Evolutionary conservation across 1,140 invertebrate genomes (phyloP).

Genomic region (Euura lappo): DNA sequence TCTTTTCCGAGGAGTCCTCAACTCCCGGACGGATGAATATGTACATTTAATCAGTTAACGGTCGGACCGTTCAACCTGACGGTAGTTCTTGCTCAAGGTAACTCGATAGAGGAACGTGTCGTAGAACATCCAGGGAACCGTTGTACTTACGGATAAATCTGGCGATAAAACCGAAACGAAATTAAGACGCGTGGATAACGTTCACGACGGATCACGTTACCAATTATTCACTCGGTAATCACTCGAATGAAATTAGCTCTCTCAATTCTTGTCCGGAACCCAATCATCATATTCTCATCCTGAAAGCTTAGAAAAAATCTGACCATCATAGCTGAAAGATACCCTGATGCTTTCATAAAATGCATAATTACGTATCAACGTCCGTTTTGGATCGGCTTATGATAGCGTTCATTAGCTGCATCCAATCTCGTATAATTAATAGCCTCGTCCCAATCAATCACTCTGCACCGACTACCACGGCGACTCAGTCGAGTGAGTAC

Average conservation of each 20-base stretch:
- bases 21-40: not conserved
- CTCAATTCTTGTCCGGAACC: no score
- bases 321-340: no score
- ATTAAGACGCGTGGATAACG: not conserved
- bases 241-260: not conserved
- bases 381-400: not conserved
- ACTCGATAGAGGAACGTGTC: not conserved
- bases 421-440: slow-evolving; percentile 47
- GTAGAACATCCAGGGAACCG: not conserved
- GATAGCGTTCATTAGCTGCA: slow-evolving; percentile 36
- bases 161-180: not conserved
- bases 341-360: no score
- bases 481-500: slow-evolving; percentile 36
- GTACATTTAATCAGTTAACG: slow-evolving; percentile 5
- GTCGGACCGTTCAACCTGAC: not conserved
- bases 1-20: not conserved
- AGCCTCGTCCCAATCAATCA: slow-evolving; percentile 31
- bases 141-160: not conserved
- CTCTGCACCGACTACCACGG: slow-evolving; percentile 1
- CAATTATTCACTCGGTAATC: slow-evolving; percentile 23
- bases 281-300: no score
- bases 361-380: not conserved
- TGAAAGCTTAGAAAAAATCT: no score
- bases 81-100: not conserved
- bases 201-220: slow-evolving; percentile 13